These are phyloP conservation scores for Semicossyphus pulcher DNA, from an alignment of 2,113 vertebrate genomes.

Conservation along the genomic window DNA sequence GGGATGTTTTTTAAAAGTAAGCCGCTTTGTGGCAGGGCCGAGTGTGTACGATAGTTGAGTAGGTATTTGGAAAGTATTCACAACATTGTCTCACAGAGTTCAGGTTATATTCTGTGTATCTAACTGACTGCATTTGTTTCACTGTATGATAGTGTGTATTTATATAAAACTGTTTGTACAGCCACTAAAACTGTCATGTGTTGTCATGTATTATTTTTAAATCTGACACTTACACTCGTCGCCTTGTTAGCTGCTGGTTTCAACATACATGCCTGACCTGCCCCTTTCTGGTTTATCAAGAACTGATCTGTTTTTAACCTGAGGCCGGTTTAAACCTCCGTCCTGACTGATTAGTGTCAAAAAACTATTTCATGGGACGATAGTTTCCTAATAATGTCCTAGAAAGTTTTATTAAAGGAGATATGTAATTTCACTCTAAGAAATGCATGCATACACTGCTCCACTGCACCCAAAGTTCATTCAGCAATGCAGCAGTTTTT, in stretches of 20 bases:
- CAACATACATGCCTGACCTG: background rate
- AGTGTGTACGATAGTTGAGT: too few relatives aligned
- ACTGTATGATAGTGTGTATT: constrained; percentile 58
- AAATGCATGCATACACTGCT: too few relatives aligned
- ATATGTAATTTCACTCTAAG: too few relatives aligned
- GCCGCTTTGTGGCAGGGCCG: too few relatives aligned
- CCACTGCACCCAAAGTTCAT: too few relatives aligned
- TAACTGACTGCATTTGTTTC: constrained; percentile 33
- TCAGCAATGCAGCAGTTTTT: too few relatives aligned
- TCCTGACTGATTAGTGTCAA: too few relatives aligned
- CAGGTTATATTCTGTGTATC: constrained; percentile 27
- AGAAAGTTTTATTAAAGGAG: too few relatives aligned
- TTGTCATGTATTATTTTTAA: background rate
- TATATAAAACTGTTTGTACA: constrained; percentile 65
- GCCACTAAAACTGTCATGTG: constrained; percentile 23
- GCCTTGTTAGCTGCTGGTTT: background rate
- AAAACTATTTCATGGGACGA: background rate
- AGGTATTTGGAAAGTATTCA: constrained; percentile 19
- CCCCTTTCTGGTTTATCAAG: background rate
- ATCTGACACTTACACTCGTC: too few relatives aligned
- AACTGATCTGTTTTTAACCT: background rate
- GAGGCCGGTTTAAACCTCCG: background rate
- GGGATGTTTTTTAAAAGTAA: too few relatives aligned
- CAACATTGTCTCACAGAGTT: constrained; percentile 22
- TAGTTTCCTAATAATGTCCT: background rate